A percentile compares a stretch with the other conserved stretches of the same genome.
These are phyloP conservation scores for Lineus longissimus DNA, from an alignment of 1,140 invertebrate species.

Conservation along the genomic window DNA sequence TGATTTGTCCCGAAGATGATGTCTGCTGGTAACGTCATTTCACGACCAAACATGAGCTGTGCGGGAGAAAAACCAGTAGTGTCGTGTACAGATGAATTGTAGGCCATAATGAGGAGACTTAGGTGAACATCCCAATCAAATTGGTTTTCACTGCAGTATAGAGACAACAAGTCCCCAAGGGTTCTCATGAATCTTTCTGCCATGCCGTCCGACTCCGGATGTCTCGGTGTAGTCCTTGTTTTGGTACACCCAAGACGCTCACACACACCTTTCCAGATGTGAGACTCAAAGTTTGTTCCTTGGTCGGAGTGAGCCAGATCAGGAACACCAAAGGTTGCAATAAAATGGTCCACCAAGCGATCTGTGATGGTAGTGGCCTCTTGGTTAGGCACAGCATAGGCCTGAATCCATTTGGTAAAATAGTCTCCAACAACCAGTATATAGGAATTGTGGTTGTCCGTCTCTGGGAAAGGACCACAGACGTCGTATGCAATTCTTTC, in stretches of 20 bases:
- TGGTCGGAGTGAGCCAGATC: slow-evolving; percentile 9
- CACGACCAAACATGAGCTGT: slow-evolving; percentile 22
- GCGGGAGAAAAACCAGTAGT: slow-evolving; percentile 20
- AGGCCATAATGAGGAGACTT: slow-evolving; percentile 17
- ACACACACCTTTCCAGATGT: slow-evolving; percentile 18
- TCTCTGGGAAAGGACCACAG: slow-evolving; percentile 30
- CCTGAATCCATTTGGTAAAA: slow-evolving; percentile 39
- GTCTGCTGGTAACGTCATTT: slow-evolving; percentile 20
- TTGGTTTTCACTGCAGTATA: slow-evolving; percentile 7
- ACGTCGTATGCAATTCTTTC: slow-evolving; percentile 37
- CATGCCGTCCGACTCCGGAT: slow-evolving; percentile 23
- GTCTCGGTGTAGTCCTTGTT: slow-evolving; percentile 20
- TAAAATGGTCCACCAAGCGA: slow-evolving; percentile 31
- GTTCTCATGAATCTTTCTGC: slow-evolving; percentile 28
- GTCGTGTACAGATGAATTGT: slow-evolving; percentile 19
- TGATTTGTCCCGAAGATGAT: background rate
- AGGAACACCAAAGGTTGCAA: slow-evolving; percentile 17
- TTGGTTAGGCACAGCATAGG: slow-evolving; percentile 25
- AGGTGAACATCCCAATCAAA: slow-evolving; percentile 22
- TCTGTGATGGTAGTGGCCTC: slow-evolving; percentile 29
- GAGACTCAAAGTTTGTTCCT: slow-evolving; percentile 18
- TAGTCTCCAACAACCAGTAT: slow-evolving; percentile 34
- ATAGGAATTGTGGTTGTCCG: slow-evolving; percentile 29
- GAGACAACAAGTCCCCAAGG: slow-evolving; percentile 13
- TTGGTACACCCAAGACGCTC: slow-evolving; percentile 15